Evolutionary conservation across 2,113 vertebrate genomes (phyloP), one percentile per base, ranked within the genome.

Genomic region (Pseudorectes ferrugineus): DNA sequence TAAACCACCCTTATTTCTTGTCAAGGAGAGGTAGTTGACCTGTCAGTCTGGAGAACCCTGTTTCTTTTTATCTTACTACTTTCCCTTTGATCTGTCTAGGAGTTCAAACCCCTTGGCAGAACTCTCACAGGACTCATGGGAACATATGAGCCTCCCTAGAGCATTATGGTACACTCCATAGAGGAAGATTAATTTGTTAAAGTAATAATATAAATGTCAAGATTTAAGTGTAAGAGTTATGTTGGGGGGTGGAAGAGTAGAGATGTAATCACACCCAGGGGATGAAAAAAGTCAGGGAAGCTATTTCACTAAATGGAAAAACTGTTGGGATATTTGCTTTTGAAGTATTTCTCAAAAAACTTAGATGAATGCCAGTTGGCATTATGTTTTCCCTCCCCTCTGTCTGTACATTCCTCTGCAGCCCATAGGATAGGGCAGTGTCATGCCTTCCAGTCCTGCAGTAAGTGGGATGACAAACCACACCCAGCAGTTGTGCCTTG

Each of bases 171-270:
- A 19, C 35, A 38, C 43, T 85, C 85, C 14, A 25, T 2, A 54
- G 85, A 80, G 42, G 83, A 88, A 68, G 66, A 85, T 89, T 88
- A 80, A 93, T 96, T 94, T 95, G 81, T 93, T 89, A 48, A 89
- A 70, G 14, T 83, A 65, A 43, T 73, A 63, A 62, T 62, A 90
- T 26, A 66, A 85, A 76, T 80, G 79, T 58, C 75, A 91, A 58
- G 35, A 51, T 73, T 82, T 68, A 92, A 92, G 55, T 58, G 66
- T 82, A 88, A 91, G 67, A 72, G 88, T 89, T 89, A 51, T 18
- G 1, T 54, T 54, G 20, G 1, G 29, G 14, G 12, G 22, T 48
- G 38, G 48, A 46, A 43, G 22, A 72, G 29, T 31, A 79, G 48
- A 67, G 46, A 76, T 89, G 40, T 83, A 82, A 79, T 94, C 81